These are phyloP conservation scores for Lasioglossum baleicum DNA, from an alignment of 1,140 invertebrate species.

Conservation along the genomic window DNA sequence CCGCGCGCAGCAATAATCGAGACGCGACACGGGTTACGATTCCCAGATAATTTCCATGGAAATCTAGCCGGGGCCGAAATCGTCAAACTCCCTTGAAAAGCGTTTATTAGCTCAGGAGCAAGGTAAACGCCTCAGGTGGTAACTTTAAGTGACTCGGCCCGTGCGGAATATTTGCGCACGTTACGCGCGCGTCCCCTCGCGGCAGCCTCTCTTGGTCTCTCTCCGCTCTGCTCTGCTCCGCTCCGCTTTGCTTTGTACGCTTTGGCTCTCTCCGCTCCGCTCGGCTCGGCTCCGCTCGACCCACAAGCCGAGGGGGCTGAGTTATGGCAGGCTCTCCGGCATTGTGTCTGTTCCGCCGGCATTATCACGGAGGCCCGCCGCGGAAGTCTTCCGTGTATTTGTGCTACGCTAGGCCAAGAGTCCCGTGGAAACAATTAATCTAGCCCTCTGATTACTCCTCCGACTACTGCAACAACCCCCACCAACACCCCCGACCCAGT, in stretches of 20 bases:
- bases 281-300: not conserved
- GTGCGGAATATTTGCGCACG: slow-evolving; percentile 48
- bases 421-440: slow-evolving; percentile 80
- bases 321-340: slow-evolving; percentile 63
- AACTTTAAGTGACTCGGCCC: slow-evolving; percentile 42
- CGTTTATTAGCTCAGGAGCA: slow-evolving; percentile 40
- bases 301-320: not conserved
- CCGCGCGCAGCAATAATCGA: slow-evolving; percentile 24
- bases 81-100: slow-evolving; percentile 34
- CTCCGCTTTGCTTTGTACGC: too few relatives aligned
- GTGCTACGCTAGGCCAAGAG: slow-evolving; percentile 64
- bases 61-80: slow-evolving; percentile 16
- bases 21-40: slow-evolving; percentile 18
- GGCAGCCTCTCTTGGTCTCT: not conserved
- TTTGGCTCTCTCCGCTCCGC: too few relatives aligned
- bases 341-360: slow-evolving; percentile 67
- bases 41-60: slow-evolving; percentile 38
- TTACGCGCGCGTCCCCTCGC: slow-evolving; percentile 8
- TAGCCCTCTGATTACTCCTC: slow-evolving; percentile 76
- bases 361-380: slow-evolving; percentile 67
- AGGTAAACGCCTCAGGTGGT: slow-evolving; percentile 46
- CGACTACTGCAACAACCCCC: slow-evolving; percentile 36
- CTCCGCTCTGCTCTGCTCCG: too few relatives aligned
- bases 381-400: slow-evolving; percentile 58
- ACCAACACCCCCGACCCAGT: slow-evolving; percentile 23